These are phyloP conservation scores for Threskiornis aethiopicus DNA, from an alignment of 2,797 vertebrate species.

Conservation along the genomic window DNA sequence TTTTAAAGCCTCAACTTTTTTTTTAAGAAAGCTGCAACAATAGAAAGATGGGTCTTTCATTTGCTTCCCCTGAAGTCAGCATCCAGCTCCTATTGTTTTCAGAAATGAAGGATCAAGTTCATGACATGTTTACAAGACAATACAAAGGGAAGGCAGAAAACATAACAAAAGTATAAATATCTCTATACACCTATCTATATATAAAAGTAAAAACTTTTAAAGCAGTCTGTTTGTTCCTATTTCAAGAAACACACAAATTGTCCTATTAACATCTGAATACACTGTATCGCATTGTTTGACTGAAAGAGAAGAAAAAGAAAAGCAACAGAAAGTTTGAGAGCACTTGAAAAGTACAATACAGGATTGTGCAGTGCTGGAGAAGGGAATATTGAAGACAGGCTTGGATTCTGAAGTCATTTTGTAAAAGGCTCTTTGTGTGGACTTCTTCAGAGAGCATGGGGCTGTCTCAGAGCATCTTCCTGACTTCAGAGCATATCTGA, in stretches of 20 bases:
- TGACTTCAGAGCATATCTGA: not conserved
- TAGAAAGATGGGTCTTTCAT: not conserved
- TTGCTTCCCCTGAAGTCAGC: not conserved
- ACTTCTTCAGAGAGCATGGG: not conserved
- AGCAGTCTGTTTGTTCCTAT: not conserved
- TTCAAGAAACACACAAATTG: not conserved
- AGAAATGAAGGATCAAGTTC: slow-evolving; percentile 3
- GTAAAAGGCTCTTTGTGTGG: not conserved
- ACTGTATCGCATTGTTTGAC: not conserved
- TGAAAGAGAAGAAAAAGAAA: not conserved
- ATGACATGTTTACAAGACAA: slow-evolving; percentile 28
- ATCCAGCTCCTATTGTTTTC: slow-evolving; percentile 33
- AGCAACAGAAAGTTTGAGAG: not conserved
- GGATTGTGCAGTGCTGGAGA: not conserved
- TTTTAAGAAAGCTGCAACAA: not conserved
- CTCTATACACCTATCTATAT: not conserved
- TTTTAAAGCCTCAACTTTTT: not conserved
- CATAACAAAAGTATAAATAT: slow-evolving; percentile 42
- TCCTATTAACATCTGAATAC: not conserved
- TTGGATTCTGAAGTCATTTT: not conserved
- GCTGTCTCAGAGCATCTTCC: not conserved
- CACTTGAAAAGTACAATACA: not conserved
- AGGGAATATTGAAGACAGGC: not conserved
- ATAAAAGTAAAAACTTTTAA: slow-evolving; percentile 21
- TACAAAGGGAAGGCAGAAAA: slow-evolving; percentile 28